phyloP scores from a whole-genome alignment of 2,113 vertebrate genomes.

The Dasypus novemcinctus region DNA sequence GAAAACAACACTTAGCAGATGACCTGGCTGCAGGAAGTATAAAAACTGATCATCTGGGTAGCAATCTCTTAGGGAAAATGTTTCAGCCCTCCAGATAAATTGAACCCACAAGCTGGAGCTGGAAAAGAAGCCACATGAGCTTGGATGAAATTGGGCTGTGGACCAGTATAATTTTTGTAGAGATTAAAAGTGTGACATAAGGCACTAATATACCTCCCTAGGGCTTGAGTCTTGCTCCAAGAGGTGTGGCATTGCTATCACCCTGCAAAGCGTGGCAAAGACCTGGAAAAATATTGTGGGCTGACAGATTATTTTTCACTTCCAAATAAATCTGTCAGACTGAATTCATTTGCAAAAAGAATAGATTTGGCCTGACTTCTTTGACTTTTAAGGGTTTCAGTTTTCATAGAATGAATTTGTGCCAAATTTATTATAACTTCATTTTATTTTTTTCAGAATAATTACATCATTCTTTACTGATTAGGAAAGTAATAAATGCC shows the following conservation, averaged over 20 bases:
- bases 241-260: conserved; percentile 9
- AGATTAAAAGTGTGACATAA: conserved; percentile 9
- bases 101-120: neutral
- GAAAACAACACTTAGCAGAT: neutral
- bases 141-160: neutral
- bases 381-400: conserved; percentile 35
- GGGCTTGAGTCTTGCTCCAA: neutral
- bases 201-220: neutral
- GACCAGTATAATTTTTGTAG: conserved; percentile 2
- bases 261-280: conserved; percentile 20
- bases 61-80: neutral
- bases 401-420: conserved; percentile 49
- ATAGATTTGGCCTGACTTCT: conserved; percentile 17
- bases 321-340: conserved; percentile 47
- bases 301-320: conserved; percentile 48
- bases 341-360: conserved; percentile 55
- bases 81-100: neutral
- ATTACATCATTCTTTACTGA: conserved; percentile 15
- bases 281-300: conserved; percentile 35
- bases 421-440: conserved; percentile 43
- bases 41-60: neutral
- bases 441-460: conserved; percentile 28
- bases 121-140: neutral
- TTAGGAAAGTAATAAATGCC: conserved; percentile 19
- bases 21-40: neutral